Evolutionary conservation across 64 coral and sea anemone species (phyloP).

Genomic region (Montipora cactus): DNA sequence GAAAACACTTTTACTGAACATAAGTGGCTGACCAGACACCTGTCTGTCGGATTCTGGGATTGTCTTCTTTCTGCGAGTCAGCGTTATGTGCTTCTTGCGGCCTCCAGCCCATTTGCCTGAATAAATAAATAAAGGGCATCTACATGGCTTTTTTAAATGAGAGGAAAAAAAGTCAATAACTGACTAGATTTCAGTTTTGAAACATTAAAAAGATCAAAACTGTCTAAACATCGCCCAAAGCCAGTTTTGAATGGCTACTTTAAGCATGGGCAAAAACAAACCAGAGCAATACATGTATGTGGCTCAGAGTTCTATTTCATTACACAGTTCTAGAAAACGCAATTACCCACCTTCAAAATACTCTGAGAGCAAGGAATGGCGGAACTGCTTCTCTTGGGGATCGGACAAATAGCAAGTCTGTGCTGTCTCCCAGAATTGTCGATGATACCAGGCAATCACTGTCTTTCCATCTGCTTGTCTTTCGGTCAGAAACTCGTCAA

Average conservation of each 20-base stretch:
- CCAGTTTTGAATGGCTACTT: no score
- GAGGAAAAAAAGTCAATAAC: no score
- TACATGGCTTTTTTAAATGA: neutral
- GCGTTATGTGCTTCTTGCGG: conserved; percentile 76
- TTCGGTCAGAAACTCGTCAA: conserved; percentile 88
- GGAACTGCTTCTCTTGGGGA: conserved; percentile 45
- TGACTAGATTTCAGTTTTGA: no score
- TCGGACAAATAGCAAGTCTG: conserved; percentile 65
- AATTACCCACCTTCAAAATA: conserved; percentile 68
- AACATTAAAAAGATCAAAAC: no score
- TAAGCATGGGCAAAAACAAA: no score
- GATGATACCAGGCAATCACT: conserved; percentile 87
- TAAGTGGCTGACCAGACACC: conserved; percentile 69
- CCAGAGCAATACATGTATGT: no score
- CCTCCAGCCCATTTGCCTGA: conserved; percentile 83
- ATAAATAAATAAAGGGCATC: neutral
- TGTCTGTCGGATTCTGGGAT: conserved; percentile 89
- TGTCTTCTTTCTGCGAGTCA: conserved; percentile 83
- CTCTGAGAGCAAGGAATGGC: conserved; percentile 83
- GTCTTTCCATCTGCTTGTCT: conserved; percentile 87
- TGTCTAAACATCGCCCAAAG: no score
- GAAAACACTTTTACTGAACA: conserved; percentile 83
- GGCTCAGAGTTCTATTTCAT: no score
- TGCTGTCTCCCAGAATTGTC: conserved; percentile 92
- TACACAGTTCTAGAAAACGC: neutral